A percentile compares a stretch with the other conserved stretches of the same genome.
Evolutionary conservation across 2,113 vertebrate species (phyloP).

Genomic region (Caretta caretta): DNA sequence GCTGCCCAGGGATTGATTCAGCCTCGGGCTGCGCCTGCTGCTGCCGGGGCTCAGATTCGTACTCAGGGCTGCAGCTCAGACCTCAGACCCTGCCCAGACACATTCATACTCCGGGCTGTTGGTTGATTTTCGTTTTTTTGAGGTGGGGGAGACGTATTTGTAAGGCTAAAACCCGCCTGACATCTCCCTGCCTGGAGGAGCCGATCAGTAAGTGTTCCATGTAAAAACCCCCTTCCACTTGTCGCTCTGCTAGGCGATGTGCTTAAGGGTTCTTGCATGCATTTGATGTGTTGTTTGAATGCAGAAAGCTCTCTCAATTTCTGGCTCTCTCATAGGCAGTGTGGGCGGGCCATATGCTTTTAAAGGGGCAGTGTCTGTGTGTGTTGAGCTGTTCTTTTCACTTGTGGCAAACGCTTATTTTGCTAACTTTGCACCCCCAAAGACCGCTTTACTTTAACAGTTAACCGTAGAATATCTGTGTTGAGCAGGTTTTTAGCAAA

Average conservation of each 20-base stretch:
- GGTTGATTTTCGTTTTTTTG: not conserved
- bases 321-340: conserved; percentile 67
- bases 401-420: not conserved
- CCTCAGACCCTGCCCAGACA: not conserved
- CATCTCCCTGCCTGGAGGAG: not conserved
- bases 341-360: conserved; percentile 61
- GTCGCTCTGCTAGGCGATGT: not conserved
- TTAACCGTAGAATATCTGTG: not conserved
- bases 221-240: not conserved
- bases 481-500: not conserved
- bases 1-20: conserved; percentile 2
- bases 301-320: conserved; percentile 54
- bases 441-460: not conserved
- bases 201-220: not conserved
- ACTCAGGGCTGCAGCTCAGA: not conserved
- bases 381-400: not conserved
- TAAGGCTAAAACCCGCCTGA: not conserved
- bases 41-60: not conserved
- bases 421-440: not conserved
- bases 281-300: conserved; percentile 70
- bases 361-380: conserved; percentile 58
- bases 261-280: conserved; percentile 34
- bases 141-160: not conserved
- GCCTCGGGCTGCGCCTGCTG: not conserved
- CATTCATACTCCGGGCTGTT: conserved; percentile 18